These are phyloP conservation scores for Pseudolycoriella hygida DNA, from an alignment of 2,888 invertebrate genomes.

Conservation along the genomic window DNA sequence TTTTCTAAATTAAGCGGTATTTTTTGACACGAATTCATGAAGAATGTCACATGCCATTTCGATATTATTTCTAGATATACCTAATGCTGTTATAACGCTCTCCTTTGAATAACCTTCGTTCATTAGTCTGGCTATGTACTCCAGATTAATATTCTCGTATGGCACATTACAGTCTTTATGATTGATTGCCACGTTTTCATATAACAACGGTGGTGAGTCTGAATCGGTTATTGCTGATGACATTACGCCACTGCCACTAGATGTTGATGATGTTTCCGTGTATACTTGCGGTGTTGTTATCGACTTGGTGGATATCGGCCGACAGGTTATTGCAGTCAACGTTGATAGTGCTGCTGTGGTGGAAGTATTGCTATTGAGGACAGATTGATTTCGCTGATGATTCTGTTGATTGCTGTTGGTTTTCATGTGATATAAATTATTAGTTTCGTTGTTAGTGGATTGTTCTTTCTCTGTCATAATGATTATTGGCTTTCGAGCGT, in stretches of 20 bases:
- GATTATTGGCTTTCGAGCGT: constrained; percentile 21
- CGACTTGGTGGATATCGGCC: constrained; percentile 10
- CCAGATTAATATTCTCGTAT: constrained; percentile 81
- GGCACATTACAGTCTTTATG: constrained; percentile 35
- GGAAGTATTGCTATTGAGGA: constrained; percentile 8
- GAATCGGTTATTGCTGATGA: neutral
- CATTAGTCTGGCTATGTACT: constrained; percentile 75
- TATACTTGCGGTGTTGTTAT: constrained; percentile 7
- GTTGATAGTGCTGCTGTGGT: constrained; percentile 7
- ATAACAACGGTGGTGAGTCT: constrained; percentile 18
- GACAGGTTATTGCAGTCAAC: constrained; percentile 4
- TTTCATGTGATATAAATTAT: constrained; percentile 13
- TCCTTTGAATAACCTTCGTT: constrained; percentile 82
- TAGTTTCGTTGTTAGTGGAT: constrained; percentile 9
- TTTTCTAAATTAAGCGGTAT: constrained; percentile 18
- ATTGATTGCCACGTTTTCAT: constrained; percentile 31
- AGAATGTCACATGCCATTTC: constrained; percentile 93
- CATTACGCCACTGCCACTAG: neutral
- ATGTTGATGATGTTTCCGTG: neutral
- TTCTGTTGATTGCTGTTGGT: constrained; percentile 6
- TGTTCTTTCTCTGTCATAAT: neutral
- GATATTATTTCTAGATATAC: constrained; percentile 82
- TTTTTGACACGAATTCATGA: constrained; percentile 68
- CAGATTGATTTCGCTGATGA: constrained; percentile 11
- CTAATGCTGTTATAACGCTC: constrained; percentile 77